Evolutionary conservation across 2,797 vertebrate species (phyloP).

Genomic region (Ceyx erithaca): DNA sequence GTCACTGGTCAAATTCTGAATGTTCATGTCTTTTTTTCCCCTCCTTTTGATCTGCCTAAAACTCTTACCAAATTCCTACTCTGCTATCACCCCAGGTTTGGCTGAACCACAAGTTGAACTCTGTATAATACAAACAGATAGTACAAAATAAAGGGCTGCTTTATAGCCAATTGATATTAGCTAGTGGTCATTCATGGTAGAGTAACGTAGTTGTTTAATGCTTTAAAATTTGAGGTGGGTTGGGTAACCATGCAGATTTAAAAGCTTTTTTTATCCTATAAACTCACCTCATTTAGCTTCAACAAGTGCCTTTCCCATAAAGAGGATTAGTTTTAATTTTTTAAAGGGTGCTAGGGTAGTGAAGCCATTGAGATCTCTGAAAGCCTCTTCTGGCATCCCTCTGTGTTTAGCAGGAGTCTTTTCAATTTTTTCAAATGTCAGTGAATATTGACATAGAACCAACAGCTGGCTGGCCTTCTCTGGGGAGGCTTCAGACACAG

Average conservation of each 20-base stretch:
- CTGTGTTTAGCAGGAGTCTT: neutral
- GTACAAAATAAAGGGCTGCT: neutral
- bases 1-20: neutral
- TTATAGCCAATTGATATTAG: neutral
- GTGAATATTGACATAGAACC: neutral
- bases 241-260: neutral
- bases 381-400: neutral
- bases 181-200: neutral
- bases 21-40: neutral
- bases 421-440: neutral
- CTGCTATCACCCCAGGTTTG: neutral
- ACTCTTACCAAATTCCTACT: neutral
- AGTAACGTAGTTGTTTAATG: neutral
- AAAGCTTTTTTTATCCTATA: constrained; percentile 9
- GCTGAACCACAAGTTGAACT: neutral
- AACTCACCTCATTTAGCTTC: neutral
- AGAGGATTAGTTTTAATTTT: neutral
- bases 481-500: neutral
- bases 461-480: neutral
- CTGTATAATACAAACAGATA: neutral
- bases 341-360: neutral
- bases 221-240: neutral
- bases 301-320: neutral
- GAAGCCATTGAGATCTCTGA: neutral
- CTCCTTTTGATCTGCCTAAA: neutral